Base-by-base conservation (phyloP, 2,797 vertebrate species). In the Lates japonicus region DNA sequence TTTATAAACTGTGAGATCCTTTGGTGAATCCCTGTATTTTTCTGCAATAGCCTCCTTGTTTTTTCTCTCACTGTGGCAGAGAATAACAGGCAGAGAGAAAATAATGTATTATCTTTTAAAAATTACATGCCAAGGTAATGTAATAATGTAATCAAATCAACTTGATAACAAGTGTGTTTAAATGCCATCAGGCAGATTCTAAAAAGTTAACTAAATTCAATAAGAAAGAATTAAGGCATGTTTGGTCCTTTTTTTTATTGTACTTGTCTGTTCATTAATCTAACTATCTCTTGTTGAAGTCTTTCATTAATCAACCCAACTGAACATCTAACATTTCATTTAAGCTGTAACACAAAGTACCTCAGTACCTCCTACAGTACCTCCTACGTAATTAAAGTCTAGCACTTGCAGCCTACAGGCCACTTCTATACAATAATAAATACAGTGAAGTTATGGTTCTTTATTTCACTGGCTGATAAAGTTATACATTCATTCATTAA, bases 401-500 rank as follows among this genome's bases (percentile, higher is more conserved):
- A 25, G 22, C 29, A 39, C 37, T 42, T 54, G 19, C 33, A 25
- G 37, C 39, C 19, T 51, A 19, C n/a, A 51, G 29, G 13, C 3
- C 19, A 14, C 67, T 70, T 60, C 16, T 11, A 41, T 41, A 58
- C 0, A 6, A 25, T 2, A 29, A 29, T 29, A 29, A 29, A 29
- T 29, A 10, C 19, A 46, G 10, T 16, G 22, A 19, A 42, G n/a
- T 19, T 25, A 35, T 17, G 4, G 19, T 33, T 7, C 16, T 60
- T 35, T 52, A 49, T 76, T 39, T 52, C 25, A 72, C 16, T 9
- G 16, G 8, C 49, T 49, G 2, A 46, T 41, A 39, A 6, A 52
- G 46, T 64, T 46, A 49, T 25, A 35, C 29, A 68, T 62, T 37
- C 20, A 54, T 61, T 60, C 48, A 64, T 52, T 29, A 29, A 29